Conservation (phyloP, 2,113 vertebrate species). For the Alouatta palliata region DNA sequence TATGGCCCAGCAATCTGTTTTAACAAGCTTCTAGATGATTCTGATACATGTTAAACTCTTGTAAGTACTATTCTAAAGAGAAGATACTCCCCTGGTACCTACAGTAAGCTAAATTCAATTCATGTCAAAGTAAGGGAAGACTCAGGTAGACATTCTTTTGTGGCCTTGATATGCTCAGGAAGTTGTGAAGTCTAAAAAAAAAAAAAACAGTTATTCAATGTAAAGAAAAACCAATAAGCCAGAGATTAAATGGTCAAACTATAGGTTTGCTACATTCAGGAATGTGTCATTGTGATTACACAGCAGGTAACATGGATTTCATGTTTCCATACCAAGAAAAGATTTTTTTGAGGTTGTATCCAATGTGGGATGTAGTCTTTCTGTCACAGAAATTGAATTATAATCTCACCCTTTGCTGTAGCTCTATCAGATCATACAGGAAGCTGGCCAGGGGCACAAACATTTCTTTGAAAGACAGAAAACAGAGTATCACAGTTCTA, state of each 20-base stretch:
- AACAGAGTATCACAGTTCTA: background rate
- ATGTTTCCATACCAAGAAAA: background rate
- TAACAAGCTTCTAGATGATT: background rate
- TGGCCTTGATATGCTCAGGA: background rate
- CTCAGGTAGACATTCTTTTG: background rate
- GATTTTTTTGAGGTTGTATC: background rate
- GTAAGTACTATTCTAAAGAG: background rate
- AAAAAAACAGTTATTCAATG: background rate
- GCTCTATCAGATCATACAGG: background rate
- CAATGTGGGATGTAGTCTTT: conserved; percentile 52
- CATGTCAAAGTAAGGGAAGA: background rate
- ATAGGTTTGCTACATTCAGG: background rate
- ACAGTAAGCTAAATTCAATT: background rate
- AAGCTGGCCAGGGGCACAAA: conserved; percentile 23
- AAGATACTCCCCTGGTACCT: background rate
- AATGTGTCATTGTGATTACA: background rate
- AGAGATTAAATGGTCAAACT: background rate
- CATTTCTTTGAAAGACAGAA: background rate
- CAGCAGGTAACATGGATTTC: background rate
- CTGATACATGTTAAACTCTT: background rate
- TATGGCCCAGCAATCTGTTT: background rate
- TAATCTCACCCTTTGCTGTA: conserved; percentile 32
- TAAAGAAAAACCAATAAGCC: background rate
- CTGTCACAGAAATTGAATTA: conserved; percentile 45
- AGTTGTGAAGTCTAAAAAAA: conserved; percentile 8